Evolutionary conservation across 2,797 vertebrate species (phyloP).

Genomic region (Halcyon badia): DNA sequence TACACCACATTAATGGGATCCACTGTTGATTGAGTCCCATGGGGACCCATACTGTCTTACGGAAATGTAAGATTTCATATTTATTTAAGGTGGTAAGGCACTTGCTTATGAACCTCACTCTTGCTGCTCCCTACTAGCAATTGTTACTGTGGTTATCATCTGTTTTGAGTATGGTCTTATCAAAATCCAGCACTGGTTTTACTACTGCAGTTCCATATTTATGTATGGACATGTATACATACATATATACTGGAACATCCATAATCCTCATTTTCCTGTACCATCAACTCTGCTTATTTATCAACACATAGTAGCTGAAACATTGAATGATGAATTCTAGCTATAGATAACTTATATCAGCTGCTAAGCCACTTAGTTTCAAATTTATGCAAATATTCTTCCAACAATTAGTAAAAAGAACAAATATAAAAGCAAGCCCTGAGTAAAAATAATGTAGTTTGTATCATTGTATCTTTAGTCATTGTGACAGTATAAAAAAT

Average conservation of each 20-base stretch:
- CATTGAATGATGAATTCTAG: background rate
- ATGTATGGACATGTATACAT: background rate
- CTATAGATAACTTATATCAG: background rate
- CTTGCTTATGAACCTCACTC: background rate
- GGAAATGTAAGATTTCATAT: background rate
- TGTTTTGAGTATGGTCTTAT: background rate
- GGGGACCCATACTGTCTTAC: background rate
- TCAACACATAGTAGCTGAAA: background rate
- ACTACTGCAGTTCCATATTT: background rate
- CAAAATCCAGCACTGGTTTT: background rate
- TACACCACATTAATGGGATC: background rate
- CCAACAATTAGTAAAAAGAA: background rate
- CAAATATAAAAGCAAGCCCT: background rate
- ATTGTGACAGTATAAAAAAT: background rate
- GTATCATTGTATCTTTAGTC: background rate
- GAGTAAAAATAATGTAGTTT: background rate
- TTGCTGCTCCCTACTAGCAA: background rate
- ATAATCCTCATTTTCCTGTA: background rate
- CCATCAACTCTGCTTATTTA: background rate
- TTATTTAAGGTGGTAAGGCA: conserved; percentile 41
- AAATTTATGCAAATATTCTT: background rate
- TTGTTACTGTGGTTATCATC: conserved; percentile 2
- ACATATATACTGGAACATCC: background rate
- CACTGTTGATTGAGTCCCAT: background rate
- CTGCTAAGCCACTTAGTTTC: background rate